Percentiles rank a stretch among this genome's conserved stretches.
phyloP scores from a whole-genome alignment of 1,140 invertebrate genomes.

The Fopius arisanus region DNA sequence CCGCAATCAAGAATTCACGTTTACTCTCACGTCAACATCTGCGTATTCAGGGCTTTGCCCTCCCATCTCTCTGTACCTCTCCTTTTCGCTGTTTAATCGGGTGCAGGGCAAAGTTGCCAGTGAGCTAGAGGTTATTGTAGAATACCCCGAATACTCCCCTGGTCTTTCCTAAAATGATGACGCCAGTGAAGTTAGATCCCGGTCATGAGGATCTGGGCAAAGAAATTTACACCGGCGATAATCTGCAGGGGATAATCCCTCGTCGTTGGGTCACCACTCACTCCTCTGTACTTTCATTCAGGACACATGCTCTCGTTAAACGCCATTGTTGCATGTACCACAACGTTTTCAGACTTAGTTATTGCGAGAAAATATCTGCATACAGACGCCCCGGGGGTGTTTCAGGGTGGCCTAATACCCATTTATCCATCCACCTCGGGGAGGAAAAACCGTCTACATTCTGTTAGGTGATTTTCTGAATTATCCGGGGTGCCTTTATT shows the following conservation, averaged over 20 bases:
- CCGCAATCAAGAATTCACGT: constrained; percentile 51
- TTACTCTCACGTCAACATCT: constrained; percentile 42
- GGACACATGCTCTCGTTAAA: constrained; percentile 60
- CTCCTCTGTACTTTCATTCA: constrained; percentile 8
- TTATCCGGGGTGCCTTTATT: not conserved
- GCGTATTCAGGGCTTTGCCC: not conserved
- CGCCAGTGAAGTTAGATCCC: not conserved
- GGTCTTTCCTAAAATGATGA: not conserved
- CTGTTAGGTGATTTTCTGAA: not conserved
- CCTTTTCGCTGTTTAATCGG: constrained; percentile 7
- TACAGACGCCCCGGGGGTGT: not conserved
- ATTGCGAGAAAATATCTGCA: not conserved
- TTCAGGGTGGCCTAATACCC: not conserved
- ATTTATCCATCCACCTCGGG: not conserved
- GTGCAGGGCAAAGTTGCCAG: not conserved
- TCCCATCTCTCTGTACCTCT: not conserved
- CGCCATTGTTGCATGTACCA: constrained; percentile 54
- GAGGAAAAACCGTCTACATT: not conserved
- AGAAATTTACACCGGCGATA: constrained; percentile 7
- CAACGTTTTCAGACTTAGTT: not conserved
- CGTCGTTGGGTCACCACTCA: constrained; percentile 7
- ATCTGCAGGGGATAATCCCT: constrained; percentile 14
- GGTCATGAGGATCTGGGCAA: not conserved
- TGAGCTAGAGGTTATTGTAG: not conserved
- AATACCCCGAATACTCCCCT: not conserved